Base-by-base conservation (phyloP, 1,140 invertebrate genomes). In the Bombus superbus region DNA sequence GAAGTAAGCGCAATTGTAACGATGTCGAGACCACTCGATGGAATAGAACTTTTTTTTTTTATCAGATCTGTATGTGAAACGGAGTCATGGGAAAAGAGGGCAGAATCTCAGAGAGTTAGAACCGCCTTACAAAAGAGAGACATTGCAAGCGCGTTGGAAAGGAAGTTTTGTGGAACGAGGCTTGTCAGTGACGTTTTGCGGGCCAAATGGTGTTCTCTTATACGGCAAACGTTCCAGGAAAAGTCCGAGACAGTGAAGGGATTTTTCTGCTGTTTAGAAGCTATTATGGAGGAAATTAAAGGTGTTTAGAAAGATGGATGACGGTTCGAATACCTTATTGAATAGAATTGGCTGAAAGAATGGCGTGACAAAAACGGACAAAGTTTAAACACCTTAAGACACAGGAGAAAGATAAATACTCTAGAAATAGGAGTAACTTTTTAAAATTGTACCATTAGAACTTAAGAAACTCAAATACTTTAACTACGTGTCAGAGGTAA, bases 51-150 rank as follows among this genome's bases (percentile, higher is more conserved):
- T 47, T 68, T 68, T 79, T 64, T 78, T 66, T 64, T 47, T 79
- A 78, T 78, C 59, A 66, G 76, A 78, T 78, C 40, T 35, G 10
- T 66, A 8, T 40, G 76, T 78, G 76, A 68, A 79, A 68, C 42
- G 40, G 11, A 77, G 64, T 68, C 77, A 79, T 79, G 64, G 77
- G 64, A 79, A 79, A 68, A 32, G 25, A 4, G 18, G 18, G 35
- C 13, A 78, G 18, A 68, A 38, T 64, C 76, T 78, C n/a, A 18
- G 28, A 35, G 77, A 66, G 35, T 13, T 28, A 32, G n/a, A n/a
- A 1, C 8, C 8, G 62, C 15, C 62, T 68, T 79, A 68, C 64
- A 79, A 68, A 79, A 68, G 62, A 79, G 40, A 79, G 62, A 32
- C 62, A 79, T 66, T n/a, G 42, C 32, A 59, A 44, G 25, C 32